Percentiles rank a stretch among this genome's conserved stretches.
Evolutionary conservation across 2,797 vertebrate species (phyloP).

Genomic region (Lepidocolaptes lacrymiger): DNA sequence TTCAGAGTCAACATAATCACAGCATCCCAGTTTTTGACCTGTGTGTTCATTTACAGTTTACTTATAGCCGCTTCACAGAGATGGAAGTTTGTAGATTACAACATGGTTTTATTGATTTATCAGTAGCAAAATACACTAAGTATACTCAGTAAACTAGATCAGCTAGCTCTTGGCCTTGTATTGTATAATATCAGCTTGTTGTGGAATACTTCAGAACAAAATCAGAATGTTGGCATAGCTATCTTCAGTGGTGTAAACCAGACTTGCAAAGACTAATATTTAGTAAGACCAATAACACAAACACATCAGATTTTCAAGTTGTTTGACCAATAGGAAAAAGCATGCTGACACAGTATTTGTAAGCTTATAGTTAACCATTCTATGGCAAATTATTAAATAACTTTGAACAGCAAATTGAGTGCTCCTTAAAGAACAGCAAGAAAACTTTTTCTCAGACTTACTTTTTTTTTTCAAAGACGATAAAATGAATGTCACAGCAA

Average conservation of each 20-base stretch:
- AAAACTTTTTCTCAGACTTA: slow-evolving; percentile 45
- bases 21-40: slow-evolving; percentile 75
- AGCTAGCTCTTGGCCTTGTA: slow-evolving; percentile 56
- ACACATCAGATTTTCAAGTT: slow-evolving; percentile 75
- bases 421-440: slow-evolving; percentile 45
- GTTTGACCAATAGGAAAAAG: slow-evolving; percentile 66
- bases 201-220: slow-evolving; percentile 76
- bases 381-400: slow-evolving; percentile 60
- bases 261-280: slow-evolving; percentile 78
- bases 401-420: slow-evolving; percentile 42
- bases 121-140: slow-evolving; percentile 76
- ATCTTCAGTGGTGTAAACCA: slow-evolving; percentile 68
- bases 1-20: slow-evolving; percentile 78
- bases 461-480: not conserved
- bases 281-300: slow-evolving; percentile 77
- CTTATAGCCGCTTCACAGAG: slow-evolving; percentile 80
- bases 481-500: slow-evolving; percentile 41
- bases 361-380: slow-evolving; percentile 59
- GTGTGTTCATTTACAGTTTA: slow-evolving; percentile 78
- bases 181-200: slow-evolving; percentile 73
- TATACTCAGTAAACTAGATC: slow-evolving; percentile 74
- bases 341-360: slow-evolving; percentile 68
- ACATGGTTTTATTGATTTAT: slow-evolving; percentile 81
- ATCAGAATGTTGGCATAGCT: slow-evolving; percentile 71
- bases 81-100: slow-evolving; percentile 79